phyloP scores from a whole-genome alignment of 2,888 invertebrate genomes.

The Macaria notata region DNA sequence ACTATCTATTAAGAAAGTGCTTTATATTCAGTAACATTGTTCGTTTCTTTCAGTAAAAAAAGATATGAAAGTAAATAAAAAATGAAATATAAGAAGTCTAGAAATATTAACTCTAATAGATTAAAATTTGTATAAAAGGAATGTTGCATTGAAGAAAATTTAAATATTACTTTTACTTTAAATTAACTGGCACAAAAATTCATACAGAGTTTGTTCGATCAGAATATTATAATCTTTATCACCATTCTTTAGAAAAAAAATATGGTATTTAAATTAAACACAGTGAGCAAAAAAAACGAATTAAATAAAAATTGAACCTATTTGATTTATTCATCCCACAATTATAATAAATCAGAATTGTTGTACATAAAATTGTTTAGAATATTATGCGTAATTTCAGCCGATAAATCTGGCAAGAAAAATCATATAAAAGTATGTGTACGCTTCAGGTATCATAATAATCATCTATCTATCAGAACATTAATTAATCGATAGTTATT shows the following conservation, averaged over 20 bases:
- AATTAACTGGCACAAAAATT: constrained; percentile 76
- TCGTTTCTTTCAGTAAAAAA: too few species aligned
- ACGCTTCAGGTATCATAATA: constrained; percentile 7
- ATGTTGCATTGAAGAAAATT: constrained; percentile 7
- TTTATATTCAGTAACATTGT: too few species aligned
- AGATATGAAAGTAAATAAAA: too few species aligned
- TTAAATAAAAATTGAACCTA: too few species aligned
- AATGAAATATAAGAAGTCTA: too few species aligned
- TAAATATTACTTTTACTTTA: constrained; percentile 45
- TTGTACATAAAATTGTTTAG: not conserved
- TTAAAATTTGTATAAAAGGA: too few species aligned
- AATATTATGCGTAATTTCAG: constrained; percentile 25
- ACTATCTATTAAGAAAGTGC: too few species aligned
- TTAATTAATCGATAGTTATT: constrained; percentile 42
- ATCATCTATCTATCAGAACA: constrained; percentile 10
- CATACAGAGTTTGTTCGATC: constrained; percentile 45
- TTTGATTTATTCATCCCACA: not conserved
- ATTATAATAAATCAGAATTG: not conserved
- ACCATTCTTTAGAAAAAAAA: too few species aligned
- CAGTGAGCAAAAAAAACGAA: too few species aligned
- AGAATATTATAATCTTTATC: too few species aligned
- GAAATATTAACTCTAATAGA: too few species aligned
- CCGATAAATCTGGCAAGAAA: constrained; percentile 17
- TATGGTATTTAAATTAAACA: too few species aligned
- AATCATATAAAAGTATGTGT: constrained; percentile 14